These are phyloP conservation scores for Heterodera schachtii DNA, from an alignment of 1,140 invertebrate genomes.

Conservation along the genomic window DNA sequence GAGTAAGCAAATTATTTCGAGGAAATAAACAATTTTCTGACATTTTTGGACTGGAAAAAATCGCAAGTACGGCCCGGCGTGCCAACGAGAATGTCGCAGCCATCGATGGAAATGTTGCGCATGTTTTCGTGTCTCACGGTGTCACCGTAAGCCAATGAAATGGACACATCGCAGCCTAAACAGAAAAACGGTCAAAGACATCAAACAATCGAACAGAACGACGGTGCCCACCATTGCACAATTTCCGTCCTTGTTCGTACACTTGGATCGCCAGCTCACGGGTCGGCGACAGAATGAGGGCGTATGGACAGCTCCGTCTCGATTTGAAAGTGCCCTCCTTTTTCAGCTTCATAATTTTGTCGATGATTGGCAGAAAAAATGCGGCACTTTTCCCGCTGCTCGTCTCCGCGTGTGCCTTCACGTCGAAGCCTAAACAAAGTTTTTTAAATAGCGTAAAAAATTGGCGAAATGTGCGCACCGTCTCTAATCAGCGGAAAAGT, in stretches of 20 bases:
- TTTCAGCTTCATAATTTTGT: constrained; percentile 89
- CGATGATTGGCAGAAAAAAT: constrained; percentile 91
- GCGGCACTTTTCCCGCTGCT: constrained; percentile 88
- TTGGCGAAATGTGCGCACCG: constrained; percentile 6
- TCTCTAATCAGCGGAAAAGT: constrained; percentile 44
- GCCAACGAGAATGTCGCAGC: constrained; percentile 26
- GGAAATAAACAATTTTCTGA: background rate
- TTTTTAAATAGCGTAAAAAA: no score
- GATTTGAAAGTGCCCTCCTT: constrained; percentile 66
- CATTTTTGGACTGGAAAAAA: constrained; percentile 24
- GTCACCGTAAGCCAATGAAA: constrained; percentile 22
- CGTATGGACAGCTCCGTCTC: constrained; percentile 88
- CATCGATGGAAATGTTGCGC: constrained; percentile 5
- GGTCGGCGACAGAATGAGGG: constrained; percentile 88
- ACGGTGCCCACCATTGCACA: constrained; percentile 76
- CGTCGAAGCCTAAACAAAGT: constrained; percentile 40
- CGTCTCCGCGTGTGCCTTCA: constrained; percentile 63
- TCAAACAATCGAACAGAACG: no score
- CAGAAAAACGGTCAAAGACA: no score
- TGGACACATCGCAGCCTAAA: constrained; percentile 13
- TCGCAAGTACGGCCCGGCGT: constrained; percentile 81
- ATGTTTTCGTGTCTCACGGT: background rate
- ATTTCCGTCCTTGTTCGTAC: constrained; percentile 93
- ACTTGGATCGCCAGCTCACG: constrained; percentile 93
- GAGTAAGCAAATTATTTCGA: background rate